These are phyloP conservation scores for Hylaea fasciaria DNA, from an alignment of 2,888 invertebrate species.

Conservation along the genomic window DNA sequence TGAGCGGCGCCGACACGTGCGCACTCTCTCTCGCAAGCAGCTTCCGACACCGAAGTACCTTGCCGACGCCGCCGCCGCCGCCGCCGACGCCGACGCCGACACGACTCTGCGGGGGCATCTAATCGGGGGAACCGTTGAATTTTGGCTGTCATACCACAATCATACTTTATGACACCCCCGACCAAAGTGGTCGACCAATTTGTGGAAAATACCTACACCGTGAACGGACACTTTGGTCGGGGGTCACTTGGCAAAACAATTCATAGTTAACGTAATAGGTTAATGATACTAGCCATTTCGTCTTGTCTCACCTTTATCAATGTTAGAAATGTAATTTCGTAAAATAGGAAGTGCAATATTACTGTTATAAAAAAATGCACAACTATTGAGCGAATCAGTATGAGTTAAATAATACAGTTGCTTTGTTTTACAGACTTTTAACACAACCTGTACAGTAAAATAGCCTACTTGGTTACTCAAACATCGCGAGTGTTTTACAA, in stretches of 20 bases:
- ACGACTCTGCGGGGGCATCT: not conserved
- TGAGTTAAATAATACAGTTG: constrained; percentile 15
- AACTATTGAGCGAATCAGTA: constrained; percentile 10
- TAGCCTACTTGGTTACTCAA: not conserved
- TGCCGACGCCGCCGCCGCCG: constrained; percentile 4
- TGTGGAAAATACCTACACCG: not conserved
- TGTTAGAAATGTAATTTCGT: constrained; percentile 1
- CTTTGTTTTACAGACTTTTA: not conserved
- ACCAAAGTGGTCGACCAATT: constrained; percentile 10
- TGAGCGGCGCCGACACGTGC: constrained; percentile 41
- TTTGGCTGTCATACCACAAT: constrained; percentile 3
- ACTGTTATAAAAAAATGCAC: not conserved
- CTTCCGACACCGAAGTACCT: constrained; percentile 21
- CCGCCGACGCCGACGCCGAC: not conserved
- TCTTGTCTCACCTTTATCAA: constrained; percentile 6
- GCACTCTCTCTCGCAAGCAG: constrained; percentile 21
- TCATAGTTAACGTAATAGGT: constrained; percentile 5
- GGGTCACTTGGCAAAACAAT: constrained; percentile 18
- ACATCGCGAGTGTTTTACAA: not conserved
- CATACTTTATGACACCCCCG: constrained; percentile 30
- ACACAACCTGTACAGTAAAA: not conserved
- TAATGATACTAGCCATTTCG: constrained; percentile 15
- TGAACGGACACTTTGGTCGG: constrained; percentile 37
- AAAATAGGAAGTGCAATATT: not conserved
- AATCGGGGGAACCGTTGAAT: not conserved